Evolutionary conservation across 2,888 invertebrate species (phyloP), one percentile per base, ranked within the genome.

Genomic region (Merodon equestris): DNA sequence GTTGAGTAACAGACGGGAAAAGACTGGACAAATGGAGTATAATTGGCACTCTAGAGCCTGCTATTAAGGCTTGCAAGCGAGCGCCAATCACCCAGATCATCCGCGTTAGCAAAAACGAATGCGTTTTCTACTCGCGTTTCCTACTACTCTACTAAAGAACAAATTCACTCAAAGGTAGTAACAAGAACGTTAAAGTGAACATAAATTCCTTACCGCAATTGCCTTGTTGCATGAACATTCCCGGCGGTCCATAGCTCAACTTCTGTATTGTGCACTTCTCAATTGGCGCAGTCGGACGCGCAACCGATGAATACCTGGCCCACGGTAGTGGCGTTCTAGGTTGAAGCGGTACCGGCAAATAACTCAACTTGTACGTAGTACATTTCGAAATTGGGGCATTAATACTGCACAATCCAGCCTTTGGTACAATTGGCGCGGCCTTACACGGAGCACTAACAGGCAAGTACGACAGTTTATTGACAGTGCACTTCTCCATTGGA

Each of bases 191-290:
- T n/a, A n/a, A n/a, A n/a, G n/a, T n/a, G n/a, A n/a, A n/a, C n/a
- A n/a, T n/a, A n/a, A n/a, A n/a, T n/a, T n/a, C n/a, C 70, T 68
- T 68, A 77, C 77, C 53, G 18, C 73, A 79, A 44, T 73, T 81
- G 12, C 75, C 53, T 53, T 67, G 54, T 1, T 40, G 18, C 1
- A 40, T 44, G 82, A 89, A 88, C 68, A 89, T 89, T 1, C 91
- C 91, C 0, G 93, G 92, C 61, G 91, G 88, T 77, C 91, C 87
- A 83, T 91, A 93, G 54, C 93, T 93, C 86, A 93, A 87, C 47
- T 91, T 91, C 84, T 93, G 92, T 19, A 93, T 90, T 0, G 93
- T 93, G 68, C 92, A 86, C 66, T 85, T 86, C 67, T 88, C 88
- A 40, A 88, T 86, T 5, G 88, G 88, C 4, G 83, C 84, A 14